Evolutionary conservation across 2,113 vertebrate species (phyloP), one percentile per base, ranked within the genome.

Genomic region (Dipodomys stephensi): DNA sequence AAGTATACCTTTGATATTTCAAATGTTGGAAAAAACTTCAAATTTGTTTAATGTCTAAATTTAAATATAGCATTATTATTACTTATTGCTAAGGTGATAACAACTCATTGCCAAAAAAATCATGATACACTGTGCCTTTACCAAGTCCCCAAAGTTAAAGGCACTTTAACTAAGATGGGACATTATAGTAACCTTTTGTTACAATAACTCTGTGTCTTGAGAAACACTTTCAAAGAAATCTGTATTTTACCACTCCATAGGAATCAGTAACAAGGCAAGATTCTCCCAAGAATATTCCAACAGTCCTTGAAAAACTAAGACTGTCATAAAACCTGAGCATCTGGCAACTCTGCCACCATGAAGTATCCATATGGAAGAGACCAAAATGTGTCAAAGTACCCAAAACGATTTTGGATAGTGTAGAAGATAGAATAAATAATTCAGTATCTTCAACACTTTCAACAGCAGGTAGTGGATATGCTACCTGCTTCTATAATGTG

Each of bases 341-440:
- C 98, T 98, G 98, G 98, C 98, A 98, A 98, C 98, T 98, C 98
- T 98, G 98, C 98, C 98, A 98, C 98, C 98, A 98, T 98, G 97
- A 98, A 98, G 98, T 98, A 98, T 98, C 98, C 98, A 98, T 98
- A 98, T 98, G 98, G 98, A 98, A 98, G 98, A 98, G 97, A 98
- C 97, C 97, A 97, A 98, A 98, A 98, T 98, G 98, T 98, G 98
- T 98, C 98, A 98, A 98, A 98, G 98, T 97, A 98, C 97, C 98
- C 98, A 98, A 98, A 98, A 98, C 53, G 98, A 97, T 98, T 98
- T 98, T 98, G 98, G 98, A 98, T 97, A 97, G 97, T 97, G 97
- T 94, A 98, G 98, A 98, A 98, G 98, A 98, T 96, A 97, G 98
- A 98, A 98, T 98, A 98, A 98, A 98, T 98, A 98, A 98, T 98